Conservation (phyloP, 1,140 invertebrate species). For the Anagrus nilaparvatae region DNA sequence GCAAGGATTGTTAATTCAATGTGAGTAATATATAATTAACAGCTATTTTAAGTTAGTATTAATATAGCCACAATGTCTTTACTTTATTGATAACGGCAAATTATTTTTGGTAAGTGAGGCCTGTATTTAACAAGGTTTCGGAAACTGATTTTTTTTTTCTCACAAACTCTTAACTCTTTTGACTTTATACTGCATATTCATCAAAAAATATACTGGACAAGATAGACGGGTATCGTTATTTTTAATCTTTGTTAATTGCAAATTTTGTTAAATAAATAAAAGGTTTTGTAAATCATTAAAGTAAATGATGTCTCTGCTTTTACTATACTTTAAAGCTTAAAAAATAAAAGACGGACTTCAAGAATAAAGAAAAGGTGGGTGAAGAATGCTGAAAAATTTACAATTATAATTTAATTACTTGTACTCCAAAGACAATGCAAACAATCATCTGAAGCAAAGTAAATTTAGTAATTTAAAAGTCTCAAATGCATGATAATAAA, state of each 20-base stretch:
- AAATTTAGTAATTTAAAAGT: slow-evolving; percentile 23
- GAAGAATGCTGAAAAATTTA: slow-evolving; percentile 34
- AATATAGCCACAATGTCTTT: slow-evolving; percentile 4
- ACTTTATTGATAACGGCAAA: too few species aligned
- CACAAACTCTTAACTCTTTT: too few species aligned
- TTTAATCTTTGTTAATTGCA: too few species aligned
- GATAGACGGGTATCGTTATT: too few species aligned
- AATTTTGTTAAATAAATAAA: too few species aligned
- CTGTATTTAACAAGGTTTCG: slow-evolving; percentile 7
- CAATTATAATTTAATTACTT: slow-evolving; percentile 20
- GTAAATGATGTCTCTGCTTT: slow-evolving; percentile 10
- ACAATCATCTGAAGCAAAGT: slow-evolving; percentile 16
- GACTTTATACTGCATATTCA: too few species aligned
- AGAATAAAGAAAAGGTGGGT: slow-evolving; percentile 37
- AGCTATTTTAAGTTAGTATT: slow-evolving; percentile 15
- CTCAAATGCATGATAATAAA: slow-evolving; percentile 39
- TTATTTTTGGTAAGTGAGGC: slow-evolving; percentile 35
- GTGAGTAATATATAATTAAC: slow-evolving; percentile 52
- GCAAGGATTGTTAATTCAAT: slow-evolving; percentile 69
- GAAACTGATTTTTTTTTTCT: slow-evolving; percentile 6
- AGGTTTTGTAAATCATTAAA: slow-evolving; percentile 7
- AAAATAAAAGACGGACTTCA: slow-evolving; percentile 10
- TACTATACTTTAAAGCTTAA: slow-evolving; percentile 17
- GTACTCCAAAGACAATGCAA: slow-evolving; percentile 17
- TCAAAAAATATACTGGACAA: too few species aligned